Evolutionary conservation across 1,140 invertebrate species (phyloP).

Genomic region (Battus philenor): DNA sequence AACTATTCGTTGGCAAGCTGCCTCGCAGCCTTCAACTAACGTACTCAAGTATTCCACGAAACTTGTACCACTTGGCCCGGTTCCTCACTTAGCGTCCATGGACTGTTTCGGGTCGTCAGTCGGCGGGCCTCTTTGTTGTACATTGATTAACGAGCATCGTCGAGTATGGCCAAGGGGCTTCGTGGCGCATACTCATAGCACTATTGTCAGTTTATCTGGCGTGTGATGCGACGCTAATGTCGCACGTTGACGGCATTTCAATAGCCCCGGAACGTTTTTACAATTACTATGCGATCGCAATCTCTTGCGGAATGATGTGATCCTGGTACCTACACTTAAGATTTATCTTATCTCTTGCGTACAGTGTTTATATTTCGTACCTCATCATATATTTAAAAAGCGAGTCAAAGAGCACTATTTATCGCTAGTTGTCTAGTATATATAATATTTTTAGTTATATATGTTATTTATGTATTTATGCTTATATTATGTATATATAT

Average conservation of each 20-base stretch:
- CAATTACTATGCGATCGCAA: no score
- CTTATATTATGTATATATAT: no score
- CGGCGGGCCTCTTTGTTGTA: neutral
- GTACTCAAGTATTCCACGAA: conserved; percentile 1
- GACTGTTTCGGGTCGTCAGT: neutral
- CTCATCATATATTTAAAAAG: no score
- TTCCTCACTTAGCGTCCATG: neutral
- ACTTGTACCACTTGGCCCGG: conserved; percentile 2
- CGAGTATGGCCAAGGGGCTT: neutral
- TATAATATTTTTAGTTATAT: no score
- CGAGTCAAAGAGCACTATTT: no score
- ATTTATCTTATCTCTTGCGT: no score
- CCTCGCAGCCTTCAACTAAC: conserved; percentile 7
- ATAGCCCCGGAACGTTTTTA: no score
- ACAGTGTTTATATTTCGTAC: no score
- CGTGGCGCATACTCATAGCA: neutral
- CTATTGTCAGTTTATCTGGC: neutral
- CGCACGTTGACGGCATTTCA: neutral
- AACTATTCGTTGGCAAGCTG: conserved; percentile 1
- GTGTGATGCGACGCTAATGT: conserved; percentile 4
- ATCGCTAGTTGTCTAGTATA: no score
- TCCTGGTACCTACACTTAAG: no score
- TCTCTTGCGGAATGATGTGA: no score
- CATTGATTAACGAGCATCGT: neutral
- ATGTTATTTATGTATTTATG: no score